Evolutionary conservation across 92 coral and sea anemone genomes (phyloP).

Genomic region (Muricea muricata): DNA sequence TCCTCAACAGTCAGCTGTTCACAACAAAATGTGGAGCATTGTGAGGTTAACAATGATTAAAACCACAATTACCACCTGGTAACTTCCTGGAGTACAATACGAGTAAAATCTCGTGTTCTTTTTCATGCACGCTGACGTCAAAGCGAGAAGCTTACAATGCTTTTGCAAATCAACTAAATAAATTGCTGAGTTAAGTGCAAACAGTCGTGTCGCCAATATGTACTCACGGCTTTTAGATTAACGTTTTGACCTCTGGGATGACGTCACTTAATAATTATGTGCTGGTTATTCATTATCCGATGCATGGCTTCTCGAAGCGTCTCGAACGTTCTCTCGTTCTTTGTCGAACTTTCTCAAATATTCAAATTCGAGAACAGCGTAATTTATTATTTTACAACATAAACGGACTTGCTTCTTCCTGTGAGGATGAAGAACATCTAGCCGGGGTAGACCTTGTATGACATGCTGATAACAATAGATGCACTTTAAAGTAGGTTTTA

Average conservation of each 20-base stretch:
- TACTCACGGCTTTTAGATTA: too few species aligned
- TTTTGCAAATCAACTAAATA: background rate
- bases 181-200: background rate
- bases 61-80: background rate
- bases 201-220: background rate
- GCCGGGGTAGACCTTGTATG: background rate
- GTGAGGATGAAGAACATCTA: background rate
- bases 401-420: background rate
- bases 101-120: background rate
- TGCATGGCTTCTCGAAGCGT: background rate
- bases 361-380: too few species aligned
- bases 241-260: background rate
- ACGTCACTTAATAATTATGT: background rate
- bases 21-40: too few species aligned
- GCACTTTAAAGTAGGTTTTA: background rate
- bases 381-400: too few species aligned
- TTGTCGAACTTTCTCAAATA: too few species aligned
- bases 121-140: slow-evolving; percentile 6
- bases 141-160: background rate
- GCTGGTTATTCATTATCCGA: background rate
- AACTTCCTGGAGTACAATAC: background rate
- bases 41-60: background rate
- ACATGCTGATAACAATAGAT: background rate
- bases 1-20: too few species aligned
- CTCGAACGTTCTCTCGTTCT: background rate